These are phyloP conservation scores for Turdus rufiventris DNA, from an alignment of 2,113 vertebrate species.

Conservation along the genomic window DNA sequence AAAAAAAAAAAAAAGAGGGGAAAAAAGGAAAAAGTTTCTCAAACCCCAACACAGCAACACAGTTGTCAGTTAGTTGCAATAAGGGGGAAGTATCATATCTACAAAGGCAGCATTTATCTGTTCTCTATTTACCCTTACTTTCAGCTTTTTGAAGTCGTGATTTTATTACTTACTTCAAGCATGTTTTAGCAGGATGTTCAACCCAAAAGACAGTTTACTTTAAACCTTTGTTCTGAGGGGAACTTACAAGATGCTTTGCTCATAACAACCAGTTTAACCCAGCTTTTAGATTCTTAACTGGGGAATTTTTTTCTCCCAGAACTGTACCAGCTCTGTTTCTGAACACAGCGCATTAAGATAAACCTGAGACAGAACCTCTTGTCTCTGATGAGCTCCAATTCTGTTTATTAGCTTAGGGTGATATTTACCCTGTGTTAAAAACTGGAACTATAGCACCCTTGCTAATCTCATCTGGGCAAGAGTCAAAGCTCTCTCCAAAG, in stretches of 20 bases:
- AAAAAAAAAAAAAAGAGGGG: neutral
- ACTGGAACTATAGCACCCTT: neutral
- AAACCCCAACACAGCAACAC: neutral
- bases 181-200: conserved; percentile 7
- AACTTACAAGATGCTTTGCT: conserved; percentile 18
- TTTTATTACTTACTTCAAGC: conserved; percentile 52
- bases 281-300: conserved; percentile 39
- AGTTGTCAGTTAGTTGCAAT: conserved; percentile 60
- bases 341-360: neutral
- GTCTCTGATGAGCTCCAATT: neutral
- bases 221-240: conserved; percentile 14
- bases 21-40: neutral
- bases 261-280: conserved; percentile 20
- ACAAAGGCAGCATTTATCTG: conserved; percentile 46
- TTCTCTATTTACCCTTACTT: conserved; percentile 23
- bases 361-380: neutral
- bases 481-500: neutral
- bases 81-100: conserved; percentile 1
- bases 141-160: conserved; percentile 35
- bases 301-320: neutral
- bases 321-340: neutral
- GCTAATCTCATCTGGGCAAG: neutral
- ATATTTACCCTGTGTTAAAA: neutral
- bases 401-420: neutral
- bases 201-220: neutral